These are phyloP conservation scores for Sus scrofa DNA, from an alignment of 2,113 vertebrate species.

Conservation along the genomic window DNA sequence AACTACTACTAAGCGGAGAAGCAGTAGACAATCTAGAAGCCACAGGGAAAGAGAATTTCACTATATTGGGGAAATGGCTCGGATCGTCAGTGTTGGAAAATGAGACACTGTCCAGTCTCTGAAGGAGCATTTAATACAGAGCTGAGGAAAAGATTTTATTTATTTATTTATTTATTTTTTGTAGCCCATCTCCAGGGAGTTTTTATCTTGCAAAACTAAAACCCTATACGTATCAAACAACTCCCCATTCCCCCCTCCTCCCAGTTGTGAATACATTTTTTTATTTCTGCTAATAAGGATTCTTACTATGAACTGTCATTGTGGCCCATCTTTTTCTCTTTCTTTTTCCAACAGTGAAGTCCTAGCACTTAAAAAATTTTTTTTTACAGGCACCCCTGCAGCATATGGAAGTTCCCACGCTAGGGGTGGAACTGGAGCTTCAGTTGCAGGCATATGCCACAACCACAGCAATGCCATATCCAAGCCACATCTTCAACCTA, in stretches of 20 bases:
- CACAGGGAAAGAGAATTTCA: background rate
- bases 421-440: too few relatives aligned
- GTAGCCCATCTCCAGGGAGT: background rate
- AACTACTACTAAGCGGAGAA: background rate
- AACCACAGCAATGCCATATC: too few relatives aligned
- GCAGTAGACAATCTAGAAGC: background rate
- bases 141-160: background rate
- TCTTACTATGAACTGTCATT: background rate
- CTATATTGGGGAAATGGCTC: too few relatives aligned
- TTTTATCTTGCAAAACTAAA: conserved; percentile 4
- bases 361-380: too few relatives aligned
- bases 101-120: too few relatives aligned
- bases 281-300: background rate
- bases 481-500: too few relatives aligned
- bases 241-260: background rate
- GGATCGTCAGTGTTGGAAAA: too few relatives aligned
- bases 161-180: background rate
- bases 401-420: too few relatives aligned
- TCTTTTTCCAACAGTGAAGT: too few relatives aligned
- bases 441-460: too few relatives aligned
- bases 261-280: background rate
- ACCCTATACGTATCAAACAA: background rate
- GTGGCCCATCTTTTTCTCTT: background rate
- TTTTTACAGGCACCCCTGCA: too few relatives aligned
- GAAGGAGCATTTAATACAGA: background rate